Conservation (phyloP, 1,140 invertebrate species). For the Whitmania pigra region DNA sequence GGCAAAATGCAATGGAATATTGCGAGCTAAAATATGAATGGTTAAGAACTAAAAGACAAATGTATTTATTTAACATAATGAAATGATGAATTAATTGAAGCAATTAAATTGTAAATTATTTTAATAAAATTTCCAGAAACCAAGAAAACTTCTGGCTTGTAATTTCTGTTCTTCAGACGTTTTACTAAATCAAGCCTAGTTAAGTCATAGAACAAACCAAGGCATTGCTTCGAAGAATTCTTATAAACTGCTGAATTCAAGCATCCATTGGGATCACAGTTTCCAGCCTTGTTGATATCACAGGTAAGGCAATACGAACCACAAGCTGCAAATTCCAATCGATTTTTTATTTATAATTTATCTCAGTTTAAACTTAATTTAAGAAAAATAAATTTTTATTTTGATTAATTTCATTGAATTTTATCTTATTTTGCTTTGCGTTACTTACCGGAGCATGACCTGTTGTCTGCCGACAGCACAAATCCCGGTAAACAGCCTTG, state of each 20-base stretch:
- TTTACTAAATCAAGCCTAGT: not conserved
- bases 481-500: not conserved
- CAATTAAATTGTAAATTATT: not conserved
- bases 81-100: not conserved
- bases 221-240: not conserved
- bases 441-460: not conserved
- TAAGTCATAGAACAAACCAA: not conserved
- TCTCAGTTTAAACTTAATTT: no score
- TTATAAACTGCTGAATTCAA: not conserved
- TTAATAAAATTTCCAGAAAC: not conserved
- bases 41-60: no score
- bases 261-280: slow-evolving; percentile 4
- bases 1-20: no score
- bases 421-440: not conserved
- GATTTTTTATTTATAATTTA: no score
- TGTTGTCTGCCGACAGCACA: slow-evolving; percentile 2
- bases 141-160: not conserved
- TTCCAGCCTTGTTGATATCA: not conserved
- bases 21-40: no score
- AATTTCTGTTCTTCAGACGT: not conserved
- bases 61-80: no score
- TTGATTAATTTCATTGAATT: no score
- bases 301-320: not conserved
- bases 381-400: no score
- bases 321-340: not conserved